phyloP scores from a whole-genome alignment of 2,113 vertebrate species.

The Aramus guarauna region DNA sequence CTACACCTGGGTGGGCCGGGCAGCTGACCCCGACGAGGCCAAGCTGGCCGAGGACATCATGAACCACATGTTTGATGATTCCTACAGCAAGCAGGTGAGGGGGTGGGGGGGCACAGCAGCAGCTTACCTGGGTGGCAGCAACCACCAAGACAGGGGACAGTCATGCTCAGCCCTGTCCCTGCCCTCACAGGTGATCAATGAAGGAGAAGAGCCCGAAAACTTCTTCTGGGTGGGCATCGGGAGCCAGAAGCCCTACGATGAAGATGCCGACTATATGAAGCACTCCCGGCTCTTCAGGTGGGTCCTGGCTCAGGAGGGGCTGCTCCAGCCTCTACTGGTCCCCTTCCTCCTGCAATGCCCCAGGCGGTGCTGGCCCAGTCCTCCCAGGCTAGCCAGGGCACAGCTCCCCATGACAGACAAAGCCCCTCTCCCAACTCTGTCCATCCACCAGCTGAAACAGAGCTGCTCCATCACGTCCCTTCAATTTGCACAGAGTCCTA shows the following conservation, averaged over 20 bases:
- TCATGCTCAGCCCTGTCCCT: background rate
- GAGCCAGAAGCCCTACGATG: constrained; percentile 89
- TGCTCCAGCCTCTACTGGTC: background rate
- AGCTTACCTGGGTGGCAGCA: background rate
- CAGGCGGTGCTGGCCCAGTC: background rate
- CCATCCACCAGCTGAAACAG: background rate
- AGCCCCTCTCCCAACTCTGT: background rate
- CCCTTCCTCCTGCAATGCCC: background rate
- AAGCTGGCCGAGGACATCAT: constrained; percentile 96
- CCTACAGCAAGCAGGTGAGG: constrained; percentile 95
- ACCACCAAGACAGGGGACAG: background rate
- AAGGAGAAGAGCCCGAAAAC: constrained; percentile 96
- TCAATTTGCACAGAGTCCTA: fast-evolving
- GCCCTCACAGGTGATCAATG: constrained; percentile 86
- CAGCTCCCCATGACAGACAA: fast-evolving
- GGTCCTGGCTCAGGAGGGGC: background rate
- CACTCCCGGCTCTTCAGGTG: constrained; percentile 93
- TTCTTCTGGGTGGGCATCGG: constrained; percentile 99
- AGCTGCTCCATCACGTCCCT: background rate
- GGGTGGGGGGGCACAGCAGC: fast-evolving
- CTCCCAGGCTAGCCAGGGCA: background rate
- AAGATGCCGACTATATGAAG: constrained; percentile 96
- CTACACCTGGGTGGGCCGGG: constrained; percentile 96
- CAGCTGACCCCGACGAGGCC: constrained; percentile 91
- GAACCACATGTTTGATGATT: constrained; percentile 94